These are phyloP conservation scores for Spermophilus dauricus DNA, from an alignment of 2,113 vertebrate species.

Conservation along the genomic window DNA sequence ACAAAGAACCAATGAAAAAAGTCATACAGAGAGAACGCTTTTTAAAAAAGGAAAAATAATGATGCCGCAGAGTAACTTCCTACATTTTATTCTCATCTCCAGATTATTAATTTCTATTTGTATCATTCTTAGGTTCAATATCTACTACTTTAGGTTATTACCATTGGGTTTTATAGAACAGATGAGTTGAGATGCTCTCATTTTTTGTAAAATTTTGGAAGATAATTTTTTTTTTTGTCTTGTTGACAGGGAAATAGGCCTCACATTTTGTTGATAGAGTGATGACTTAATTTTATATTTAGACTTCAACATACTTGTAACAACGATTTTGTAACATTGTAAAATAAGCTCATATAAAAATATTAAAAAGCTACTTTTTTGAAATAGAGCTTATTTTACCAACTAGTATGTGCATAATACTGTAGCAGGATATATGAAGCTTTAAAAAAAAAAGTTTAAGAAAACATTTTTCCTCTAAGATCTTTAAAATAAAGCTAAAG, in stretches of 20 bases:
- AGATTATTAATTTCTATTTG: slow-evolving; percentile 52
- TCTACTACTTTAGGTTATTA: slow-evolving; percentile 63
- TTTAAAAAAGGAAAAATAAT: neutral
- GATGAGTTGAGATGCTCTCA: slow-evolving; percentile 49
- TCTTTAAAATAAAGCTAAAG: neutral
- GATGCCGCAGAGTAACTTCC: neutral
- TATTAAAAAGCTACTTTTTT: neutral
- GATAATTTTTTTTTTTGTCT: slow-evolving; percentile 19
- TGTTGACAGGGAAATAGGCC: neutral
- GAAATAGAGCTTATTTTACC: neutral
- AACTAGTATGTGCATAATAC: neutral
- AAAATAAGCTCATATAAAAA: neutral
- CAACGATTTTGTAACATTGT: neutral
- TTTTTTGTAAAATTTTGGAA: slow-evolving; percentile 13
- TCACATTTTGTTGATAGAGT: neutral
- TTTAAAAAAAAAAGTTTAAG: neutral
- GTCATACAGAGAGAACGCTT: too few species aligned
- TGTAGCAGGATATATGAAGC: neutral
- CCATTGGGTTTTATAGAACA: slow-evolving; percentile 59
- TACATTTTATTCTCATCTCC: neutral
- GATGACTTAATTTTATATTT: neutral
- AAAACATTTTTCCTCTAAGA: neutral
- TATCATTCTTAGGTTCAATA: slow-evolving; percentile 56
- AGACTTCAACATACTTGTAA: neutral
- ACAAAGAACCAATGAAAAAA: too few species aligned